Base-by-base conservation (phyloP, 2,797 vertebrate species). In the Macroramphosus scolopax region DNA sequence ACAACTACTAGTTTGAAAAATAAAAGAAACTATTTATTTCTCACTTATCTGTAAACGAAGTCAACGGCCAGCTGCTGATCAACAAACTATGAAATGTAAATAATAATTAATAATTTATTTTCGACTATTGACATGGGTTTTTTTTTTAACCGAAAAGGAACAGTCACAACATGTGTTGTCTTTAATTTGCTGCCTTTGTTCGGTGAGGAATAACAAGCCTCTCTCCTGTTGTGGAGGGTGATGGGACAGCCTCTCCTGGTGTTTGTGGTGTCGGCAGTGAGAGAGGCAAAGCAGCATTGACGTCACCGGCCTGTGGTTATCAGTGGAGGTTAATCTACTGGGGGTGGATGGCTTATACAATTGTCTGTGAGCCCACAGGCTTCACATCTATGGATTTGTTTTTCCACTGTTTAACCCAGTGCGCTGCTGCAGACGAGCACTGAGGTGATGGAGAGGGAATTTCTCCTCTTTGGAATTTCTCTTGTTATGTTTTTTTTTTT, bases 311-410 rank as follows among this genome's bases (percentile, higher is more conserved):
- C 80, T 72, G 68, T 72, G 68, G 75, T 82, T 79, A 78, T 86
- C 82, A 82, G 74, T 54, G 42, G 72, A 83, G 82, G 82, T 82
- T 86, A 87, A 89, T 90, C 84, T 88, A 81, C 53, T 63, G 52
- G 43, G 69, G 68, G 61, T 68, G 75, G 67, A 76, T 62, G 50
- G 68, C 52, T 91, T 90, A 87, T 88, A 84, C 84, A 89, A 89
- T 88, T 87, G 82, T 87, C 78, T 88, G 68, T 59, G 77, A 79
- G 82, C 72, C 68, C 61, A 63, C 75, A 65, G 72, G 78, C 76
- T 72, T 72, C 65, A 69, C 66, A 72, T 77, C 51, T 84, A 84
- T 85, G 72, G 84, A 87, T 87, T 81, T 78, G 62, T 58, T 75
- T 66, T 77, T 68, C 67, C 75, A 61, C 62, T 65, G 64, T 77